Evolutionary conservation across 2,797 vertebrate species (phyloP).

Genomic region (Apodemus agrarius): DNA sequence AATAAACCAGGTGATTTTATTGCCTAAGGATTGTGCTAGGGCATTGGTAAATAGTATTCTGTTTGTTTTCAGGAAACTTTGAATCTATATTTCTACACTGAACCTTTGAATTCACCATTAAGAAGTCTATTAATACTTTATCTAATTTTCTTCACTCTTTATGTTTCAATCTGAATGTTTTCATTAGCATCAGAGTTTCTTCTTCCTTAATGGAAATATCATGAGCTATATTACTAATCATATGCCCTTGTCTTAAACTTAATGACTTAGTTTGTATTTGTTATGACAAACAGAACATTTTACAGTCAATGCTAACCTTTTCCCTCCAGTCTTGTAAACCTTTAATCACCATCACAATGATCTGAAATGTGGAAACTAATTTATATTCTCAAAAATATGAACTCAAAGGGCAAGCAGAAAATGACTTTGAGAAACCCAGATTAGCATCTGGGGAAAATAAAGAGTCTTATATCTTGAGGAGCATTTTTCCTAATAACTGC

Average conservation of each 20-base stretch:
- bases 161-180: slow-evolving; percentile 72
- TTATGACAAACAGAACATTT: slow-evolving; percentile 80
- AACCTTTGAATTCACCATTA: slow-evolving; percentile 69
- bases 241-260: slow-evolving; percentile 82
- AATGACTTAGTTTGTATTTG: slow-evolving; percentile 81
- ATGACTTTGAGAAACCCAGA: slow-evolving; percentile 77
- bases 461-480: slow-evolving; percentile 66
- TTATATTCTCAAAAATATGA: slow-evolving; percentile 79
- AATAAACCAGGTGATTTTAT: slow-evolving; percentile 73
- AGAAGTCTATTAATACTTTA: slow-evolving; percentile 79
- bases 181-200: slow-evolving; percentile 73
- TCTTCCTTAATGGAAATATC: slow-evolving; percentile 83
- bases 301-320: slow-evolving; percentile 81
- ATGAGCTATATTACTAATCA: slow-evolving; percentile 82
- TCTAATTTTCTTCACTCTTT: slow-evolving; percentile 75
- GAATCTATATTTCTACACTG: slow-evolving; percentile 55
- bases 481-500: slow-evolving; percentile 55
- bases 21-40: slow-evolving; percentile 60
- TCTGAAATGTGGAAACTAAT: slow-evolving; percentile 72
- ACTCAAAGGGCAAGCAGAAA: slow-evolving; percentile 77
- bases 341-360: slow-evolving; percentile 73
- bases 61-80: slow-evolving; percentile 45
- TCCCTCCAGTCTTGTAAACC: slow-evolving; percentile 70
- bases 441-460: slow-evolving; percentile 72
- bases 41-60: background rate